Conservation (phyloP, 2,888 invertebrate genomes). For the Diogma glabrata region DNA sequence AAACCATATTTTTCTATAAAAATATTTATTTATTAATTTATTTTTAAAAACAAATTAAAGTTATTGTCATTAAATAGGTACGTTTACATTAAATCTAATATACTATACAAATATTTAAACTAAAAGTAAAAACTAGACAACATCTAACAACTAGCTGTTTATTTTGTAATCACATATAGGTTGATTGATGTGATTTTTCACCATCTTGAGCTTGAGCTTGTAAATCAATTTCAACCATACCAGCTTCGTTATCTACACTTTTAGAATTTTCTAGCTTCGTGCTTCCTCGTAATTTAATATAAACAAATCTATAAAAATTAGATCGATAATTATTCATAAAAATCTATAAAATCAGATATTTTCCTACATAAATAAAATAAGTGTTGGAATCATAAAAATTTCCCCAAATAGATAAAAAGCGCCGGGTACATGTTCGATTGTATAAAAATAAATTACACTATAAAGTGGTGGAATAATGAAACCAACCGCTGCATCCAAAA, state of each 20-base stretch:
- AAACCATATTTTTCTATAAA: no score
- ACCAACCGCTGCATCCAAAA: constrained; percentile 32
- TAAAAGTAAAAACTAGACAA: background rate
- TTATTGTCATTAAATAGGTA: background rate
- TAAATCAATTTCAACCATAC: constrained; percentile 7
- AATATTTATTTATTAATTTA: no score
- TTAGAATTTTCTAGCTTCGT: background rate
- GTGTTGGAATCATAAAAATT: constrained; percentile 32
- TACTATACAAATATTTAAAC: constrained; percentile 1
- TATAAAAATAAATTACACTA: constrained; percentile 28
- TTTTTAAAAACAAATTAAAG: no score
- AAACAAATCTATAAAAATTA: background rate
- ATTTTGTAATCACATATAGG: background rate
- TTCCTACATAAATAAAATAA: constrained; percentile 33
- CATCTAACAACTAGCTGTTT: background rate
- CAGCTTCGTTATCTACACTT: background rate
- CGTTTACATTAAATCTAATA: constrained; percentile 1
- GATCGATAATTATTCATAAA: background rate
- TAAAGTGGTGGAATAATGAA: constrained; percentile 34
- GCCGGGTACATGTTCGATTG: constrained; percentile 32
- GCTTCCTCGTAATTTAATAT: background rate
- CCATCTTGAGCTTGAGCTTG: background rate
- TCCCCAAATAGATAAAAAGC: constrained; percentile 34
- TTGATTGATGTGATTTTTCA: background rate
- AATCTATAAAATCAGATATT: background rate